phyloP scores from a whole-genome alignment of 2,797 vertebrate genomes.

The Sebastes iracundus region DNA sequence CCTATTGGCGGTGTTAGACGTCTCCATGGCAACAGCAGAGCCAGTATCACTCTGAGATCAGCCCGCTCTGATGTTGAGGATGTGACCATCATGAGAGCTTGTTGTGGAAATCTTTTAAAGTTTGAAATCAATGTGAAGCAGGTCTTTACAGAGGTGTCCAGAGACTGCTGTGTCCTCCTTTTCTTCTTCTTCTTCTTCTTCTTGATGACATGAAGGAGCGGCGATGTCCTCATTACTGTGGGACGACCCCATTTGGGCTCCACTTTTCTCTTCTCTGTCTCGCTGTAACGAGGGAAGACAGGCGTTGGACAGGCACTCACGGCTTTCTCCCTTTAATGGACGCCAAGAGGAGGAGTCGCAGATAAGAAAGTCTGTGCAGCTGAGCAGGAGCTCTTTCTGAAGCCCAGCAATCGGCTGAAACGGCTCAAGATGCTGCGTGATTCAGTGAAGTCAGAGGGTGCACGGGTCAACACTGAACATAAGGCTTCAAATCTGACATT shows the following conservation, averaged over 20 bases:
- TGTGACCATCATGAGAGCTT: conserved; percentile 1
- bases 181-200: neutral
- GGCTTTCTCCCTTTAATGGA: conserved; percentile 37
- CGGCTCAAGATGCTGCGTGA: neutral
- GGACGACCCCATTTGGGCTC: conserved; percentile 33
- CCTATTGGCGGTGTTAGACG: neutral
- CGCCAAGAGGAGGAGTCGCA: conserved; percentile 26
- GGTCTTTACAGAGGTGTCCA: conserved; percentile 25
- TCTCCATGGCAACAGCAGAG: conserved; percentile 63
- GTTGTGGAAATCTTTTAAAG: conserved; percentile 5
- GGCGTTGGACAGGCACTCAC: conserved; percentile 27
- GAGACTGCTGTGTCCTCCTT: conserved; percentile 17
- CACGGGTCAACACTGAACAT: neutral
- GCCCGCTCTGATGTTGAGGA: conserved; percentile 16
- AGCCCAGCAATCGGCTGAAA: neutral
- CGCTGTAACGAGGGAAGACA: conserved; percentile 59
- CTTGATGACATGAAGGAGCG: conserved; percentile 43
- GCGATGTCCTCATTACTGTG: conserved; percentile 55
- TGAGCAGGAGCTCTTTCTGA: neutral
- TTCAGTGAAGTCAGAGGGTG: neutral
- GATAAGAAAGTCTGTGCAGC: conserved; percentile 29
- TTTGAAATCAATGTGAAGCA: conserved; percentile 28
- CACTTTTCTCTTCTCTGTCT: conserved; percentile 39
- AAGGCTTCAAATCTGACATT: neutral
- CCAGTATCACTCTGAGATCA: conserved; percentile 1